Conservation (phyloP, 2,888 invertebrate species). For the Orthosia gracilis region DNA sequence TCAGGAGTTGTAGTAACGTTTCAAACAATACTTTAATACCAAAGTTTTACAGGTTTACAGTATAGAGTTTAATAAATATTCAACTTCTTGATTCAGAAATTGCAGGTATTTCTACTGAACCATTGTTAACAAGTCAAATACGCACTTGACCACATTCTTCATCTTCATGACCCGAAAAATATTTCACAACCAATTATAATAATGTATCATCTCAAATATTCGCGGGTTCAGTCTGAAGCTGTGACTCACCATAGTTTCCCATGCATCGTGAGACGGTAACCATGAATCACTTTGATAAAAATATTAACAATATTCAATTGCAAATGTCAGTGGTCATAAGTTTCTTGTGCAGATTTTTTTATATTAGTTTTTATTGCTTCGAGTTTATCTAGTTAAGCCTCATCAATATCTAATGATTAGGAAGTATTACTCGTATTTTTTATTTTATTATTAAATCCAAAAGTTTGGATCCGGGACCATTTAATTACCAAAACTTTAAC, state of each 20-base stretch:
- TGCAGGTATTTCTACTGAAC: constrained; percentile 9
- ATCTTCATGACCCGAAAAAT: constrained; percentile 35
- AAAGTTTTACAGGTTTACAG: too few species aligned
- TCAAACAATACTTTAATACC: too few species aligned
- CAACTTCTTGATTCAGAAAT: too few species aligned
- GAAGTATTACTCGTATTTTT: neutral
- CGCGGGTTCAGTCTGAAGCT: constrained; percentile 32
- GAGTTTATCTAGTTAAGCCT: constrained; percentile 17
- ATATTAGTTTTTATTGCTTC: constrained; percentile 5
- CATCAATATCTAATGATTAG: constrained; percentile 6
- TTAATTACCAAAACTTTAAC: neutral
- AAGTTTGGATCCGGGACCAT: neutral
- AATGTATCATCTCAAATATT: constrained; percentile 47
- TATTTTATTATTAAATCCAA: neutral
- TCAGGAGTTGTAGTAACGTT: too few species aligned
- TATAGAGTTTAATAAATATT: too few species aligned
- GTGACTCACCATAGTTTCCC: constrained; percentile 54
- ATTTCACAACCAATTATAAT: constrained; percentile 50
- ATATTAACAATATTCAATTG: constrained; percentile 51
- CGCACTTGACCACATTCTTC: neutral
- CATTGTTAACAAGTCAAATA: neutral
- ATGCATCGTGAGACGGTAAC: constrained; percentile 36
- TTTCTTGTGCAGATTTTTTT: constrained; percentile 51
- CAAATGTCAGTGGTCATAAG: constrained; percentile 51
- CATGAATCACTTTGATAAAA: constrained; percentile 59